Percentiles rank a stretch among this genome's conserved stretches.
phyloP scores from a whole-genome alignment of 2,888 invertebrate species.

The Hypena proboscidalis region DNA sequence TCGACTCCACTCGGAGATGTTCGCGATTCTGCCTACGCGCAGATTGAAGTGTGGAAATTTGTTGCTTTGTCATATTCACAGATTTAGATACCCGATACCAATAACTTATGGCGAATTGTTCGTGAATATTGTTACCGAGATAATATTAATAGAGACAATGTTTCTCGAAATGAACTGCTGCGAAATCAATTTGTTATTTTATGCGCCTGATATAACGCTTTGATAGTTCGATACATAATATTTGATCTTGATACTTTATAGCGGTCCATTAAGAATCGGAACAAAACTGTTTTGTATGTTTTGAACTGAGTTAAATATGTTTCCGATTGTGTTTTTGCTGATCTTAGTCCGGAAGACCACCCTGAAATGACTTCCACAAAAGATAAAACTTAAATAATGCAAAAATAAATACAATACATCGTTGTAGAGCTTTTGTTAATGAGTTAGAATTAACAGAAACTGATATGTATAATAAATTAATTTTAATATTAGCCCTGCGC shows the following conservation, averaged over 20 bases:
- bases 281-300: background rate
- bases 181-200: conserved; percentile 21
- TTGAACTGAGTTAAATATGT: no score
- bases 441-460: no score
- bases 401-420: background rate
- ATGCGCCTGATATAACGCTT: conserved; percentile 11
- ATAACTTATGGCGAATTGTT: conserved; percentile 48
- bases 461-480: no score
- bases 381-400: no score
- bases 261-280: background rate
- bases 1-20: conserved; percentile 47
- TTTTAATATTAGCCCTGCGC: no score
- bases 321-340: no score
- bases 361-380: no score
- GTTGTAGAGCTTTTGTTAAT: no score
- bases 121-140: conserved; percentile 40
- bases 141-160: conserved; percentile 45
- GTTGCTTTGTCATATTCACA: conserved; percentile 50
- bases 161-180: conserved; percentile 39
- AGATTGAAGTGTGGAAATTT: conserved; percentile 53
- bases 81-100: conserved; percentile 48
- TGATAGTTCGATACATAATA: background rate
- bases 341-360: no score
- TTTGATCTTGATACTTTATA: conserved; percentile 4
- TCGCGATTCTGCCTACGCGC: conserved; percentile 63